A percentile compares a stretch with the other conserved stretches of the same genome.
Conservation (phyloP, 2,888 invertebrate species). For the Hydroisotoma schaefferi region DNA sequence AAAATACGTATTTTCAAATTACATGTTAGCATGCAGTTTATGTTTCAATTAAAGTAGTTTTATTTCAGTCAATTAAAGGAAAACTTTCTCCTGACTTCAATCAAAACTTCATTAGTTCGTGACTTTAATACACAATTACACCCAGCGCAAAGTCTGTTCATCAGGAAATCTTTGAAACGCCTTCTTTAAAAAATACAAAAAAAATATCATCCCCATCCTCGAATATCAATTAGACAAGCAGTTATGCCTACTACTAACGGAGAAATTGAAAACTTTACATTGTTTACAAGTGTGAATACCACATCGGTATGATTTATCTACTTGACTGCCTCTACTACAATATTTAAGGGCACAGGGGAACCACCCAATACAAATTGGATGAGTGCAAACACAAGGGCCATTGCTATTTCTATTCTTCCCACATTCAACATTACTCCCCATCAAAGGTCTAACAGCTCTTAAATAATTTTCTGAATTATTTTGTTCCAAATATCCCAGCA, state of each 20-base stretch:
- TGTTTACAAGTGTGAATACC: constrained; percentile 93
- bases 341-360: constrained; percentile 79
- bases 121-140: too few species aligned
- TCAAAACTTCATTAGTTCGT: too few species aligned
- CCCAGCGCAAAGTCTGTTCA: too few species aligned
- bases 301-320: constrained; percentile 73
- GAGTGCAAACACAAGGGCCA: constrained; percentile 12
- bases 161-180: too few species aligned
- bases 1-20: too few species aligned
- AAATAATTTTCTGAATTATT: constrained; percentile 36
- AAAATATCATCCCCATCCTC: too few species aligned
- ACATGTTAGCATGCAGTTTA: too few species aligned
- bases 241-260: constrained; percentile 56
- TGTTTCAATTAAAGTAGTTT: too few species aligned
- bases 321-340: constrained; percentile 71
- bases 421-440: not conserved
- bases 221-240: too few species aligned
- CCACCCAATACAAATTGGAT: constrained; percentile 64
- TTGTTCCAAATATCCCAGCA: constrained; percentile 8
- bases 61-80: too few species aligned
- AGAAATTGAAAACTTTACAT: constrained; percentile 83
- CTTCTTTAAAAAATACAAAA: too few species aligned
- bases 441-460: constrained; percentile 31
- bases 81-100: too few species aligned
- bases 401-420: not conserved